These are phyloP conservation scores for Phymatocera aterrima DNA, from an alignment of 2,888 invertebrate species.

Conservation along the genomic window DNA sequence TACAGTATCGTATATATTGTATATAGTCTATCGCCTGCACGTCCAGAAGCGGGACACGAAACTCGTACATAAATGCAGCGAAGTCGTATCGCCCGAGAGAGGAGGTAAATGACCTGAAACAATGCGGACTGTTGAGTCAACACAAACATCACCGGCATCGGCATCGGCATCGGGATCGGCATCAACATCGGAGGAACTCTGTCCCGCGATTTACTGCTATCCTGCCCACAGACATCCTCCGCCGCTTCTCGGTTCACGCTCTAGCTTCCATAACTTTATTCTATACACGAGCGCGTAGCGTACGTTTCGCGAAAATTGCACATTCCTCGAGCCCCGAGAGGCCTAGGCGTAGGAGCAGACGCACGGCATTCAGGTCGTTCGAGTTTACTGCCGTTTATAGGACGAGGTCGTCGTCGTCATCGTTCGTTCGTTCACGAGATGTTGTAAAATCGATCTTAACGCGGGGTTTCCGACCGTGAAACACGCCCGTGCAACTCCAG, in stretches of 20 bases:
- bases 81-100: constrained; percentile 23
- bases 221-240: background rate
- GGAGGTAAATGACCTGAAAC: constrained; percentile 39
- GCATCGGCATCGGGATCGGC: constrained; percentile 12
- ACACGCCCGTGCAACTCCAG: constrained; percentile 14
- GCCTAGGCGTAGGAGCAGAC: background rate
- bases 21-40: background rate
- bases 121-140: constrained; percentile 42
- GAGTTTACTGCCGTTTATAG: constrained; percentile 54
- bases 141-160: constrained; percentile 22
- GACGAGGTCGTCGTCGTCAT: too few species aligned
- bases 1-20: constrained; percentile 14
- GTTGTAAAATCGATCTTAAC: constrained; percentile 57
- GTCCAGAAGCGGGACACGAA: constrained; percentile 9
- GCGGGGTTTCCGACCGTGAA: constrained; percentile 54
- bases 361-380: constrained; percentile 11
- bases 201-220: background rate
- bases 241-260: too few species aligned
- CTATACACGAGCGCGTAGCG: too few species aligned
- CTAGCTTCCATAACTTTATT: background rate
- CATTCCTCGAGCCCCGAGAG: background rate
- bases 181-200: background rate
- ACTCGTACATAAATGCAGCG: constrained; percentile 41
- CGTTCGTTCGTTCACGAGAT: constrained; percentile 61
- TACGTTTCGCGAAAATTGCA: background rate